These are phyloP conservation scores for Leptosomus discolor DNA, from an alignment of 2,113 vertebrate species.

Conservation along the genomic window DNA sequence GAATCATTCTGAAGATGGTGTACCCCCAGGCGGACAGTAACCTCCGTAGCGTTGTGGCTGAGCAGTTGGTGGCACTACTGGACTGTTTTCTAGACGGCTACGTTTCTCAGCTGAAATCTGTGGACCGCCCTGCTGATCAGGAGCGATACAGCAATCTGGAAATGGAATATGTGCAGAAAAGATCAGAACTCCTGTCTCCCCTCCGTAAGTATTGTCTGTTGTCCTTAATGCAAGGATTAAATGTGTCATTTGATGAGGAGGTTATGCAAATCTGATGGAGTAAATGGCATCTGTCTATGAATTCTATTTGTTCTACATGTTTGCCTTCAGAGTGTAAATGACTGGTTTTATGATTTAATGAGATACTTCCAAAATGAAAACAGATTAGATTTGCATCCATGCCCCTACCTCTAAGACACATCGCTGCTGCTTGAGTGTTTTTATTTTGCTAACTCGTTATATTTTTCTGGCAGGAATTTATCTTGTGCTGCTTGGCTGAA, in stretches of 20 bases:
- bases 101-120: slow-evolving; percentile 87
- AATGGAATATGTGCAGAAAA: slow-evolving; percentile 88
- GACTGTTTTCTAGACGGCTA: slow-evolving; percentile 87
- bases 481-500: background rate
- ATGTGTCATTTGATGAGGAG: fast-evolving
- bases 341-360: background rate
- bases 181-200: slow-evolving; percentile 85
- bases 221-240: background rate
- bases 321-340: background rate
- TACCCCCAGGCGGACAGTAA: slow-evolving; percentile 89
- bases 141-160: slow-evolving; percentile 87
- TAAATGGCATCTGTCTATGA: background rate
- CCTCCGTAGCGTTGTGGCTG: slow-evolving; percentile 81
- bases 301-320: background rate
- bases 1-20: slow-evolving; percentile 82
- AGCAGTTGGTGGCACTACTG: slow-evolving; percentile 90
- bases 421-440: background rate
- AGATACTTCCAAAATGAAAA: background rate
- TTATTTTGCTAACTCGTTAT: background rate
- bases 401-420: fast-evolving
- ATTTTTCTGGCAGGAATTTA: background rate
- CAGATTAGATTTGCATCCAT: background rate
- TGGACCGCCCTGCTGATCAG: slow-evolving; percentile 79
- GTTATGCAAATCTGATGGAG: background rate
- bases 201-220: slow-evolving; percentile 79